These are phyloP conservation scores for Phycodurus eques DNA, from an alignment of 2,113 vertebrate genomes.

Conservation along the genomic window DNA sequence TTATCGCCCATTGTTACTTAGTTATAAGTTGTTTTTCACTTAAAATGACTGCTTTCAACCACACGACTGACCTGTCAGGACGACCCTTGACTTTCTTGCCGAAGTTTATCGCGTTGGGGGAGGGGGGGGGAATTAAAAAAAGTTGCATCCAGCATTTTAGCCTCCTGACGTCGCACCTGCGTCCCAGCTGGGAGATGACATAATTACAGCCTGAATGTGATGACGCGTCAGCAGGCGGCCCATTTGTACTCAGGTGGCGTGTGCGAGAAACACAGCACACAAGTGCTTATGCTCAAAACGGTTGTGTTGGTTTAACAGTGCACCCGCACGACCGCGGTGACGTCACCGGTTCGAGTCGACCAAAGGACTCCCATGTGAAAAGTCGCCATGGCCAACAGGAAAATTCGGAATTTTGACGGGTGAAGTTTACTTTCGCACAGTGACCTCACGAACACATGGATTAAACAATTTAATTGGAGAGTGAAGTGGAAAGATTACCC, in stretches of 20 bases:
- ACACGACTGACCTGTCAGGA: conserved; percentile 10
- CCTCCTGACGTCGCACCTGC: not conserved
- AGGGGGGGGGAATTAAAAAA: not conserved
- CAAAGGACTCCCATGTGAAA: not conserved
- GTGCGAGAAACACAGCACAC: conserved; percentile 2
- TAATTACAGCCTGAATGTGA: conserved; percentile 10
- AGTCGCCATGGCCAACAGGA: not conserved
- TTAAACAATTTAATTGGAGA: not conserved
- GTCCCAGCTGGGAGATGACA: conserved; percentile 4
- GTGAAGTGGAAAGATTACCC: no score
- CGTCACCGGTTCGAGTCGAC: not conserved
- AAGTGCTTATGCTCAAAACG: conserved; percentile 3
- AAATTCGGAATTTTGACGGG: not conserved
- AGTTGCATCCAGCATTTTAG: not conserved
- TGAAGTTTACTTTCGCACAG: not conserved
- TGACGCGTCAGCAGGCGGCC: not conserved
- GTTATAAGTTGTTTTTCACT: not conserved
- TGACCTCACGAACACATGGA: not conserved
- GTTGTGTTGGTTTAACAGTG: not conserved
- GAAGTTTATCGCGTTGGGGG: not conserved
- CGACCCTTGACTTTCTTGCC: not conserved
- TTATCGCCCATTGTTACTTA: not conserved
- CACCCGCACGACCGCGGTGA: not conserved
- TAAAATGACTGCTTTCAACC: not conserved
- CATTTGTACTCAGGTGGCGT: conserved; percentile 5